Base-by-base conservation (phyloP, 2,888 invertebrate species). In the Drosophila pseudotalamancana region DNA sequence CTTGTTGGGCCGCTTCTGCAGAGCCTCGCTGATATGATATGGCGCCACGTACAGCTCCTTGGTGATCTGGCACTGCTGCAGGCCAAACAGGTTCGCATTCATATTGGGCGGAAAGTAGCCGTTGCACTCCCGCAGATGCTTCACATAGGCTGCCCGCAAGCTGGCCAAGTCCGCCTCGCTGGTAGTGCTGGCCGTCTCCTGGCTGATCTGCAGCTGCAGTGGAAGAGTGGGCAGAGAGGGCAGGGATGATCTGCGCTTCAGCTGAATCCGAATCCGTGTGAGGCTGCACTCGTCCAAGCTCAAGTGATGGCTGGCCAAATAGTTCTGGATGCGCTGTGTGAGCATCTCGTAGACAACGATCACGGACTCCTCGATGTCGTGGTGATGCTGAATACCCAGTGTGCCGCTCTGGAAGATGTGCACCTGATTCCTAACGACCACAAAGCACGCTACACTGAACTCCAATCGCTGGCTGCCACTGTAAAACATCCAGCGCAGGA, bases 91-190 rank as follows among this genome's bases (percentile, higher is more conserved):
- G 63, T 81, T 81, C 3, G 49, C 79, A 0, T 65, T 66, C 81
- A 81, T 74, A 11, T 78, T 80, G 29, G 81, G 62, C 0, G 80
- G 82, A 27, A 82, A 77, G 18, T 80, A 77, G 18, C 82, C 80
- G 9, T 69, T 49, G 45, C 77, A 77, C 9, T 82, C 77, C 5
- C 79, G 77, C 4, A 46, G 66, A 46, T 82, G 64, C 60, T 81
- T 81, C 6, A 70, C 55, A 48, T 82, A 82, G 4, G 77, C 72
- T 0, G 77, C 75, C 8, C 40, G 37, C 21, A 81, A 19, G 12
- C 37, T 73, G 59, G 61, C 35, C 60, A 73, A 6, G 6, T 82
- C 73, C 0, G 67, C 32, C 5, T 82, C 75, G 25, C 46, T 73
- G 25, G 56, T 59, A 2, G 9, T 23, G 8, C 21, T 23, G 19